These are phyloP conservation scores for Atrichornis clamosus DNA, from an alignment of 2,113 vertebrate genomes.

Conservation along the genomic window DNA sequence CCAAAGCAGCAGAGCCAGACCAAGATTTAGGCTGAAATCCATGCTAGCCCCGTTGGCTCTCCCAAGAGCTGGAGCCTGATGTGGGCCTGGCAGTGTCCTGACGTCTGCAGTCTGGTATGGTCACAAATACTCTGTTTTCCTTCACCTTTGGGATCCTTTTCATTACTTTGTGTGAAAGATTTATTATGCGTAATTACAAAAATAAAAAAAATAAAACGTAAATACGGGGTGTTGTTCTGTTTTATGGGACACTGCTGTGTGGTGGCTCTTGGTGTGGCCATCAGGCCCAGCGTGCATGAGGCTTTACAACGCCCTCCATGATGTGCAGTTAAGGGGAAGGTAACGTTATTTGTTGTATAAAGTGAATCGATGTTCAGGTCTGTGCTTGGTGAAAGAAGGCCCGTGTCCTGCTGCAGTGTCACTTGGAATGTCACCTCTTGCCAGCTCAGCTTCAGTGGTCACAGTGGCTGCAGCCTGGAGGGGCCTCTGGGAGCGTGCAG, in stretches of 20 bases:
- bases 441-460: fast-evolving
- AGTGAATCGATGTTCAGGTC: not conserved
- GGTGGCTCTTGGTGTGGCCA: fast-evolving
- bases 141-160: slow-evolving; percentile 19
- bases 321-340: fast-evolving
- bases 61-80: not conserved
- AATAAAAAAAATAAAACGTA: not conserved
- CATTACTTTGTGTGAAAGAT: slow-evolving; percentile 38
- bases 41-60: not conserved
- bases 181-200: slow-evolving; percentile 1
- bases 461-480: fast-evolving
- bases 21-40: not conserved
- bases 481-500: not conserved
- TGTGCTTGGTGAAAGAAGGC: not conserved
- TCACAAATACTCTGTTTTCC: not conserved
- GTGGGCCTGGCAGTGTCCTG: not conserved
- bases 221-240: not conserved
- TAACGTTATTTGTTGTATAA: not conserved
- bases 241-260: not conserved
- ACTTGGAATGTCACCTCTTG: not conserved
- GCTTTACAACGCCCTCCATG: not conserved
- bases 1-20: not conserved
- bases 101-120: not conserved
- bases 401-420: fast-evolving
- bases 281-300: fast-evolving